phyloP scores from a whole-genome alignment of 2,797 vertebrate species.

The Ambastaia sidthimunki region DNA sequence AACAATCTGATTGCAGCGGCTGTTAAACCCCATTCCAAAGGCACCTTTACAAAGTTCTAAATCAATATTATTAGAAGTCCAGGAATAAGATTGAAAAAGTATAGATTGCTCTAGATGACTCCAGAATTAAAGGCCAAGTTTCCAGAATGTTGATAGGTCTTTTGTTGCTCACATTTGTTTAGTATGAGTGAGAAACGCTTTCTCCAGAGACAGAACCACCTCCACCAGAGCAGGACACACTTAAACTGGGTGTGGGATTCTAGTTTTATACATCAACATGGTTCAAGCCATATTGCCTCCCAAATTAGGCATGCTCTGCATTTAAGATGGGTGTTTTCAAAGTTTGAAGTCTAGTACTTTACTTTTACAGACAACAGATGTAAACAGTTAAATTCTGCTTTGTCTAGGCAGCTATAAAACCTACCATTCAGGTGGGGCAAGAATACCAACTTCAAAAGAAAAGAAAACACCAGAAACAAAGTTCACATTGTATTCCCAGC shows the following conservation, averaged over 20 bases:
- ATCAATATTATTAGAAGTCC: neutral
- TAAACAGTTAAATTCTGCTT: conserved; percentile 7
- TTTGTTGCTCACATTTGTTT: neutral
- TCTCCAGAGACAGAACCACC: neutral
- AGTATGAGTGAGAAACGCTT: neutral
- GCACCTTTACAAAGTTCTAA: neutral
- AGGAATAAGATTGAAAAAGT: neutral
- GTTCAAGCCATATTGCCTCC: neutral
- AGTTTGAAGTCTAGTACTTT: neutral
- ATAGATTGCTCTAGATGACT: neutral
- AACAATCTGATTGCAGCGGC: neutral
- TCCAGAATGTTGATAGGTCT: neutral
- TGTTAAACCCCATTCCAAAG: neutral
- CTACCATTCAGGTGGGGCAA: conserved; percentile 41
- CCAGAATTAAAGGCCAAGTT: neutral
- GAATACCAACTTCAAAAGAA: conserved; percentile 45
- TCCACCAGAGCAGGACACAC: neutral
- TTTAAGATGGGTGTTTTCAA: conserved; percentile 24
- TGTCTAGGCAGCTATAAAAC: conserved; percentile 12
- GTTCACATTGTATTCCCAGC: conserved; percentile 32
- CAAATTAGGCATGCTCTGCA: neutral
- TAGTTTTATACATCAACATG: neutral
- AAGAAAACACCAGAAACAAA: conserved; percentile 40
- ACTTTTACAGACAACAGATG: neutral
- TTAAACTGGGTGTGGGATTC: neutral